Evolutionary conservation across 2,888 invertebrate genomes (phyloP), one percentile per base, ranked within the genome.

Genomic region (Acanthosepion pharaonis): DNA sequence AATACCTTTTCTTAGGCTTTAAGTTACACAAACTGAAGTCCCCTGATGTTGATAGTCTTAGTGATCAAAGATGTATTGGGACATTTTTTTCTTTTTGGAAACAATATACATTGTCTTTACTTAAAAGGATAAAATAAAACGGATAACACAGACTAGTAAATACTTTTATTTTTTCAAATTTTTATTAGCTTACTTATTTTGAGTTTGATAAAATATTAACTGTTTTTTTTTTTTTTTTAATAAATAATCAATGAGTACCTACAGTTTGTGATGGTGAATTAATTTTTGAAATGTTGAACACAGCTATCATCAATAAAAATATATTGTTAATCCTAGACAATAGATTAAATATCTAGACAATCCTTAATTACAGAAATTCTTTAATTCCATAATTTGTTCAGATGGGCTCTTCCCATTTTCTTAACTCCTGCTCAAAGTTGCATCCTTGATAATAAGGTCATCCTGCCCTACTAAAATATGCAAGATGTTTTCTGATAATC

Each of bases 401-500:
- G 2, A 1, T 55, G 4, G 6, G 23, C 23, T 59, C 4, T 20
- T 20, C 18, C 3, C 64, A 64, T 64, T 25, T 23, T 78, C n/a
- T n/a, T n/a, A 78, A 78, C n/a, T 78, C n/a, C n/a, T n/a, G 3
- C 23, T 78, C n/a, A 20, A 78, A 4, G n/a, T n/a, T n/a, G n/a
- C 78, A n/a, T 78, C n/a, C 11, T n/a, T 33, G 5, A 78, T 15
- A 78, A 1, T 78, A 15, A n/a, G 78, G 78, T 78, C n/a, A 78
- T 78, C 28, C n/a, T 78, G 78, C 11, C 78, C n/a, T 15, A 78
- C n/a, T 33, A n/a, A 33, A 78, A 78, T 33, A 78, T 33, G n/a
- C n/a, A n/a, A 78, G n/a, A 78, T n/a, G 78, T n/a, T 23, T n/a
- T n/a, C 78, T n/a, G n/a, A 78, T 78, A 78, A 78, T 78, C 78